These are phyloP conservation scores for Callospermophilus lateralis DNA, from an alignment of 2,113 vertebrate genomes.

Conservation along the genomic window DNA sequence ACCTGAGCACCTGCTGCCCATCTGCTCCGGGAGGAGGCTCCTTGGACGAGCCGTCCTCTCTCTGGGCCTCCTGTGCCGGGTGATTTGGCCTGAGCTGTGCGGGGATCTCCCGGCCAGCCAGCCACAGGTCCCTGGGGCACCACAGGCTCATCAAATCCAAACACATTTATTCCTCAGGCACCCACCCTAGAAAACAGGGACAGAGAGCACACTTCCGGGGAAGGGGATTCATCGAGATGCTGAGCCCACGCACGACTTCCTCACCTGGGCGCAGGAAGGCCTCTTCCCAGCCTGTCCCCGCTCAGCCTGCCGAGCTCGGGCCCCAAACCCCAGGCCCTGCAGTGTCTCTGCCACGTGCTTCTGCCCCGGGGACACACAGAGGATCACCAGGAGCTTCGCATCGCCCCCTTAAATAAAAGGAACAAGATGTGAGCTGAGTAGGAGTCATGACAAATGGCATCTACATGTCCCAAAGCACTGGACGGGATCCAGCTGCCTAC, in stretches of 20 bases:
- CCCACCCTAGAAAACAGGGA: background rate
- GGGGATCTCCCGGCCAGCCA: background rate
- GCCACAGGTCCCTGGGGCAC: constrained; percentile 7
- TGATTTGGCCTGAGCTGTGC: background rate
- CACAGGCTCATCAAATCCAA: constrained; percentile 29
- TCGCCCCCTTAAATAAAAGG: constrained; percentile 89
- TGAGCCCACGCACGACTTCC: constrained; percentile 71
- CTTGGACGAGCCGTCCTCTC: too few species aligned
- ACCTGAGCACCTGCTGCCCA: background rate
- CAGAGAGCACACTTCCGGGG: constrained; percentile 58
- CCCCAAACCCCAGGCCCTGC: constrained; percentile 91
- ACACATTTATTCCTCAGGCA: constrained; percentile 71
- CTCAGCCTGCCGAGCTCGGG: constrained; percentile 89
- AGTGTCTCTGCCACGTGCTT: constrained; percentile 90
- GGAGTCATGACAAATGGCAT: background rate
- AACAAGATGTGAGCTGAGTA: background rate
- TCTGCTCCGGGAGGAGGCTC: background rate
- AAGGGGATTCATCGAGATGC: constrained; percentile 67
- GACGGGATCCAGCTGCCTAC: too few species aligned
- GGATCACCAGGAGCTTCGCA: constrained; percentile 91
- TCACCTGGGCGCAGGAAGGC: background rate
- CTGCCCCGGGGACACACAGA: constrained; percentile 91
- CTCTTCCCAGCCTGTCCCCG: constrained; percentile 84
- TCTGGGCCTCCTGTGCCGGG: background rate
- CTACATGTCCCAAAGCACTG: background rate